Evolutionary conservation across 1,140 invertebrate species (phyloP).

Genomic region (Drosophila nigromelanica): DNA sequence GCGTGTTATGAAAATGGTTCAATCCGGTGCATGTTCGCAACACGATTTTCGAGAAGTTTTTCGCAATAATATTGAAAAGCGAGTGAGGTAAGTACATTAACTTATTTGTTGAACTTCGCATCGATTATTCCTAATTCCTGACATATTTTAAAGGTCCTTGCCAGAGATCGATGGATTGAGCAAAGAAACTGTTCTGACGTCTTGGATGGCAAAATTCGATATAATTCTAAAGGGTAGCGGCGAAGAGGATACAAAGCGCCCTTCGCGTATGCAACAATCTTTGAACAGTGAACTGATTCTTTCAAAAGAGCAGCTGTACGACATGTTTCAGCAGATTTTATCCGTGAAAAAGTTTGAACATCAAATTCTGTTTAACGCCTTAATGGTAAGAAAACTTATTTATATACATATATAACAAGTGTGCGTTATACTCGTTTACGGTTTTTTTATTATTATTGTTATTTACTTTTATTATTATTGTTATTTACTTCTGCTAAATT

Average conservation of each 20-base stretch:
- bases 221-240: constrained; percentile 96
- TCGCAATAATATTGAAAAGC: constrained; percentile 98
- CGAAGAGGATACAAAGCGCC: constrained; percentile 94
- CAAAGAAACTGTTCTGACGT: constrained; percentile 99
- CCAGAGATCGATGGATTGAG: constrained; percentile 99
- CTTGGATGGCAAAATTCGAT: constrained; percentile 99
- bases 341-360: constrained; percentile 99
- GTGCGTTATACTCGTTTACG: no score
- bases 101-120: not conserved
- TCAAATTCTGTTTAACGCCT: constrained; percentile 98
- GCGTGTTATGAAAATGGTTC: constrained; percentile 96
- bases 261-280: constrained; percentile 93
- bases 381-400: constrained; percentile 89
- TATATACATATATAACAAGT: no score
- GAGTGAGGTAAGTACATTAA: constrained; percentile 89
- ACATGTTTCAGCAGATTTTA: constrained; percentile 99
- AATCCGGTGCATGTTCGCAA: constrained; percentile 98
- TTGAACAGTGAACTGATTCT: constrained; percentile 96
- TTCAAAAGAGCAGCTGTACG: constrained; percentile 98
- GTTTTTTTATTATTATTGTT: no score
- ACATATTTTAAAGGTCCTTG: constrained; percentile 89
- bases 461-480: no score
- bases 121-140: not conserved
- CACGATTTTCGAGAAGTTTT: constrained; percentile 99
- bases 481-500: no score